These are phyloP conservation scores for Aurelia coerulea DNA, from an alignment of 30 jellyfish, hydroid and myxozoan species.

Conservation along the genomic window DNA sequence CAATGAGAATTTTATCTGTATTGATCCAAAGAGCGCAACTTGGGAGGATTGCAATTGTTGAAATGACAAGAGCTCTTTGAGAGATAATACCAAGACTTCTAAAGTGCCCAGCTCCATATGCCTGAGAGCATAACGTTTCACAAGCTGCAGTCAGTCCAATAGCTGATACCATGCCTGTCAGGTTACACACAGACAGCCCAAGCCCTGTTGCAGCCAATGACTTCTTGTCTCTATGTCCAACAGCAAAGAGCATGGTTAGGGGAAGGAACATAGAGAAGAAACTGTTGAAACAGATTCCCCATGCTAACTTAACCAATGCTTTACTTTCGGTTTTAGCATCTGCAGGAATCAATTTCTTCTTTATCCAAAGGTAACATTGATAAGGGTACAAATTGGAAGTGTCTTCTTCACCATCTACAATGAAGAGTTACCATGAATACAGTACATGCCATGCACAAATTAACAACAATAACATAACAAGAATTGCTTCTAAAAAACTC, in stretches of 20 bases:
- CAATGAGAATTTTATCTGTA: slow-evolving; percentile 28
- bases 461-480: no score
- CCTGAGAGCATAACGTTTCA: slow-evolving; percentile 67
- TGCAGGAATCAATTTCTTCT: slow-evolving; percentile 25
- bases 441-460: no score
- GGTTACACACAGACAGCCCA: slow-evolving; percentile 47
- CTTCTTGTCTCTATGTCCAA: slow-evolving; percentile 57
- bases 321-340: slow-evolving; percentile 29
- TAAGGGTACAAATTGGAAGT: slow-evolving; percentile 12
- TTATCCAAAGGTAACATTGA: slow-evolving; percentile 13
- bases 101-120: slow-evolving; percentile 60
- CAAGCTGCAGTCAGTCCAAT: slow-evolving; percentile 49
- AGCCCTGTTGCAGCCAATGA: slow-evolving; percentile 62
- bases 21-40: slow-evolving; percentile 62
- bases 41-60: slow-evolving; percentile 44
- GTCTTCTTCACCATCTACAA: slow-evolving; percentile 11
- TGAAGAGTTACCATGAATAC: background rate
- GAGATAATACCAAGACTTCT: slow-evolving; percentile 53
- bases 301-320: slow-evolving; percentile 30
- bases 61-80: slow-evolving; percentile 44
- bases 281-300: slow-evolving; percentile 49
- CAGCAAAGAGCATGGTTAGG: slow-evolving; percentile 16
- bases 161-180: slow-evolving; percentile 52
- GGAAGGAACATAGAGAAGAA: slow-evolving; percentile 55
- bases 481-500: no score